Base-by-base conservation (phyloP, 2,113 vertebrate genomes). In the Scolopax mira region DNA sequence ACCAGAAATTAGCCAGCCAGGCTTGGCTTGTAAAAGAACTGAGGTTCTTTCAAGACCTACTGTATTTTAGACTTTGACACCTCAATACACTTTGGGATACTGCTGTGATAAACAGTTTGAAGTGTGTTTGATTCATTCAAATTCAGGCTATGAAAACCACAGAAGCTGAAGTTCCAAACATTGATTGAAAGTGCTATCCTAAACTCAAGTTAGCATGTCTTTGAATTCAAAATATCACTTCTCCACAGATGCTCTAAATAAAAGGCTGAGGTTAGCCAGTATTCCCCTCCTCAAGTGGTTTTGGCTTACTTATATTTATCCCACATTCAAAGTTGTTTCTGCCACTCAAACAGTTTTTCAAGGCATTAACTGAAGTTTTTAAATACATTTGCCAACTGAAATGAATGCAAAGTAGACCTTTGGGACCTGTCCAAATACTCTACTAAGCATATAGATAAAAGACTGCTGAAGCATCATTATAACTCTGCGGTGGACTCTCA, bases 221-320 rank as follows among this genome's bases (percentile, higher is more conserved):
- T 66, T 30, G 46, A 60, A 54, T 30, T 8, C 8, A 69, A 65
- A 78, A 22, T 15, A 90, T 0, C 6, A 15, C 1, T 33, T 65
- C 25, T 4, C 19, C 24, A 51, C 0, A 1, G 54, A 37, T 30
- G 13, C 4, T 88, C 15, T 27, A 33, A 89, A 44, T 13, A 41
- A 15, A 78, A 78, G 1, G 6, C 28, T 0, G 0, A 24, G 7
- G 31, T n/a, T 49, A 73, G n/a, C 13, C 37, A 66, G 13, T 28
- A 27, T 0, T 48, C 30, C 22, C 25, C 18, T 67, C 23, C 23
- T 35, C 28, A 55, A 49, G 25, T 3, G 4, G 13, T n/a, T 46
- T 41, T 15, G 6, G 19, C 49, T 84, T 85, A 69, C 18, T 41
- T 55, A 5, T 30, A 31, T 46, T 46, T 46, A 71, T 13, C 18